Conservation (phyloP, 2,888 invertebrate species). For the Acanthosoma haemorrhoidale region DNA sequence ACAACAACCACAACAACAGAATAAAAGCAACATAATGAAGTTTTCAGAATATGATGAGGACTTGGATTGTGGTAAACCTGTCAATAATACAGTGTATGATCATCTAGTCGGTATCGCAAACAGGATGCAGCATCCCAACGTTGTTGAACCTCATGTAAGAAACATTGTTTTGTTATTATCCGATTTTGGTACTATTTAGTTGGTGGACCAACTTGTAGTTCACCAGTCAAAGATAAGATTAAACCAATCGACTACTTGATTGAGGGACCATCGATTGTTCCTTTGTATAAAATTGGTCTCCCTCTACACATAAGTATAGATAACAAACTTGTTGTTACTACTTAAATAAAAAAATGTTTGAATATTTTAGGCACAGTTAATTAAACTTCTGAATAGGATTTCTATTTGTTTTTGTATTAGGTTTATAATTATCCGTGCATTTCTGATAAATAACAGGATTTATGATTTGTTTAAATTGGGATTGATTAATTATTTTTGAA, state of each 20-base stretch:
- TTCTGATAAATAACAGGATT: too few species aligned
- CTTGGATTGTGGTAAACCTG: conserved; percentile 76
- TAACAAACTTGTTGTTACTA: too few species aligned
- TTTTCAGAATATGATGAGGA: conserved; percentile 51
- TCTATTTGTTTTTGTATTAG: too few species aligned
- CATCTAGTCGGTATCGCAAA: conserved; percentile 80
- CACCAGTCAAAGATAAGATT: background rate
- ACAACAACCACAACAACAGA: conserved; percentile 21
- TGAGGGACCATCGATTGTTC: too few species aligned
- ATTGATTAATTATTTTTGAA: too few species aligned
- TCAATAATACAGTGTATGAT: conserved; percentile 84
- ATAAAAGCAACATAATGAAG: conserved; percentile 37
- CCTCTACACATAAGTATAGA: too few species aligned
- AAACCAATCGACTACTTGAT: background rate
- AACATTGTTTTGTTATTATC: background rate
- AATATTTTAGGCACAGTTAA: too few species aligned
- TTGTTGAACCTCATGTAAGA: conserved; percentile 73
- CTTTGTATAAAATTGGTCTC: background rate
- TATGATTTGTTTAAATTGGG: too few species aligned
- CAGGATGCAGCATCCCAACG: conserved; percentile 72
- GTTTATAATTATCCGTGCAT: too few species aligned
- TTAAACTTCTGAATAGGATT: too few species aligned
- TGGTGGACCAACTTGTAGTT: background rate
- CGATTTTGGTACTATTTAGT: background rate
- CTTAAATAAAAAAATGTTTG: too few species aligned